Percentiles rank a stretch among this genome's conserved stretches.
These are phyloP conservation scores for Drosophila prosaltans DNA, from an alignment of 1,140 invertebrate species.

Conservation along the genomic window DNA sequence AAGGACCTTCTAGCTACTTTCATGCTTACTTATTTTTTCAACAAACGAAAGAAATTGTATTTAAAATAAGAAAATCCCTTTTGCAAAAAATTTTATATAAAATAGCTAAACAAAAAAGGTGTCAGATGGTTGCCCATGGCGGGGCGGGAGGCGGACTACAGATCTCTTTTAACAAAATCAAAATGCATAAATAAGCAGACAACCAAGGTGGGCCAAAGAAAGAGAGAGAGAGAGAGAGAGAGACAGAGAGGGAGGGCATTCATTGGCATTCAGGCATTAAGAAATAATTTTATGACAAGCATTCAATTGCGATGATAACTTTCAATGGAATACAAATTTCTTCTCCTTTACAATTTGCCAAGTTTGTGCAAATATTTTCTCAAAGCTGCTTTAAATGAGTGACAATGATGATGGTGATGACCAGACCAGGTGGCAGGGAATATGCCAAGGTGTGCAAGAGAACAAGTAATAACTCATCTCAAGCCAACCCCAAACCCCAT, in stretches of 20 bases:
- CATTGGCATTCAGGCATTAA: slow-evolving; percentile 54
- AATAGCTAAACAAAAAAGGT: slow-evolving; percentile 58
- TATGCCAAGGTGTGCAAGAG: too few species aligned
- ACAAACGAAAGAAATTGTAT: slow-evolving; percentile 23
- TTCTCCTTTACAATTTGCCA: slow-evolving; percentile 24
- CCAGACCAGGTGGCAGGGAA: slow-evolving; percentile 1
- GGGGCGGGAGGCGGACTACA: not conserved
- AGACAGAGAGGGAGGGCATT: slow-evolving; percentile 37
- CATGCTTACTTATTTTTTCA: slow-evolving; percentile 1
- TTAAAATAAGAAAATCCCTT: slow-evolving; percentile 20
- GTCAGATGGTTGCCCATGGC: slow-evolving; percentile 25
- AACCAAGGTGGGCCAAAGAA: not conserved
- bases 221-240: not conserved
- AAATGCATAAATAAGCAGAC: slow-evolving; percentile 70
- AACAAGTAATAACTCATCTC: slow-evolving; percentile 10
- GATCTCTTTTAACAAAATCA: slow-evolving; percentile 59
- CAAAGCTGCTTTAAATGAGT: slow-evolving; percentile 56
- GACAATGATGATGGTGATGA: slow-evolving; percentile 40
- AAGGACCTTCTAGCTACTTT: slow-evolving; percentile 34
- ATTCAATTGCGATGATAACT: slow-evolving; percentile 10
- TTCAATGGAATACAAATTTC: slow-evolving; percentile 24
- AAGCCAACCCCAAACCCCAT: not conserved
- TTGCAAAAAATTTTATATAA: slow-evolving; percentile 45
- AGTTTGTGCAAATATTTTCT: slow-evolving; percentile 43
- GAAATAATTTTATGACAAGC: slow-evolving; percentile 39